Base-by-base conservation (phyloP, 2,888 invertebrate genomes). In the Dicycla oo region DNA sequence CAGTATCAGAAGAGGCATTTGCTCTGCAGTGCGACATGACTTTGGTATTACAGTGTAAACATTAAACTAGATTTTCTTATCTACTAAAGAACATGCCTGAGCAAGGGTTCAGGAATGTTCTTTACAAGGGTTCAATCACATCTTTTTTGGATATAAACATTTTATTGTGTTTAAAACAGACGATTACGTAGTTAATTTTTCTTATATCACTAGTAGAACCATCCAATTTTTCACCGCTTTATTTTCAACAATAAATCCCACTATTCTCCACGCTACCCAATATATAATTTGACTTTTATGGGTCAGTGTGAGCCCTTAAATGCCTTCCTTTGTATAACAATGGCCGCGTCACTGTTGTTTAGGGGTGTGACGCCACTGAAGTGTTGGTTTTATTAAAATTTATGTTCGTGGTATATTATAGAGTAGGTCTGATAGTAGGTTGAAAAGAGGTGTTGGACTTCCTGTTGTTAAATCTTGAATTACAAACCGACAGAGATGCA, bases 241-340 rank as follows among this genome's bases (percentile, higher is more conserved):
- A 51, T 45, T 60, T 64, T 43, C 43, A 18, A 38, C 38, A 20
- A 18, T 79, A 79, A 75, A 79, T 67, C 38, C 64, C 20, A 76
- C 62, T 71, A 73, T 65, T 79, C 70, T 77, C 51, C 65, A 60
- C 61, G 43, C 69, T 58, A 70, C 49, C 75, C 61, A 73, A 69
- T 73, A 74, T 69, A 75, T 79, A 80, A 65, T 76, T 76, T 73
- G 68, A 79, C 69, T 82, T 83, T 84, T 77, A 76, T 77, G 76
- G 80, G 80, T 80, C 69, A 76, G 61, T 62, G 51, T 71, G 67
- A 71, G 61, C 56, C 62, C 69, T 69, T 82, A 77, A 80, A 82
- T 73, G 69, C 71, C 58, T 61, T 57, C 62, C 63, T 69, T 66
- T 66, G 45, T 68, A 56, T 47, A 67, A 63, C 72, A 69, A 69